phyloP scores from a whole-genome alignment of 2,888 invertebrate species.

The Polylopha cassiicola region DNA sequence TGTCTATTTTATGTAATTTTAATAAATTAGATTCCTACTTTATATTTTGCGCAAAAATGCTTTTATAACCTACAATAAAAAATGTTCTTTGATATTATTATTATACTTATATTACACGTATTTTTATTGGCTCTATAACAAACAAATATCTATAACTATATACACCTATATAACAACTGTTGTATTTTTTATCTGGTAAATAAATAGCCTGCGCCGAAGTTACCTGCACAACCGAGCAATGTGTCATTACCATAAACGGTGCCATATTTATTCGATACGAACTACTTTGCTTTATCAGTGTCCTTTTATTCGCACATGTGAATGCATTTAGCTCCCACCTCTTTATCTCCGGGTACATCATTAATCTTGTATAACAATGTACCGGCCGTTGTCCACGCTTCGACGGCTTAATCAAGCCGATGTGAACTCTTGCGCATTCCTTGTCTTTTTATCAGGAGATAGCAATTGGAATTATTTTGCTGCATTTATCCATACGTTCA shows the following conservation, averaged over 20 bases:
- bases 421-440: slow-evolving; percentile 43
- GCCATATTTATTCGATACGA: slow-evolving; percentile 54
- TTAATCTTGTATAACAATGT: slow-evolving; percentile 76
- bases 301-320: slow-evolving; percentile 73
- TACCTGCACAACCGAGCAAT: slow-evolving; percentile 23
- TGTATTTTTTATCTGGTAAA: too few species aligned
- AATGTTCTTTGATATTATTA: too few species aligned
- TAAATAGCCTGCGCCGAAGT: too few species aligned
- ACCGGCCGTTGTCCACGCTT: slow-evolving; percentile 53
- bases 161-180: neutral
- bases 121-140: too few species aligned
- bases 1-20: too few species aligned
- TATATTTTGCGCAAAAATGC: too few species aligned
- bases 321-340: slow-evolving; percentile 75
- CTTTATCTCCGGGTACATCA: slow-evolving; percentile 69
- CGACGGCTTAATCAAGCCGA: slow-evolving; percentile 67
- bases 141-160: slow-evolving; percentile 2
- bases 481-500: too few species aligned
- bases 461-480: slow-evolving; percentile 20
- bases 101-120: too few species aligned
- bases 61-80: too few species aligned
- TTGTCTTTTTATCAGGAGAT: slow-evolving; percentile 46
- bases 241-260: slow-evolving; percentile 39
- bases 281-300: slow-evolving; percentile 70
- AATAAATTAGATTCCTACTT: too few species aligned